Evolutionary conservation across 2,113 vertebrate species (phyloP).

Genomic region (Dicrurus megarhynchus): DNA sequence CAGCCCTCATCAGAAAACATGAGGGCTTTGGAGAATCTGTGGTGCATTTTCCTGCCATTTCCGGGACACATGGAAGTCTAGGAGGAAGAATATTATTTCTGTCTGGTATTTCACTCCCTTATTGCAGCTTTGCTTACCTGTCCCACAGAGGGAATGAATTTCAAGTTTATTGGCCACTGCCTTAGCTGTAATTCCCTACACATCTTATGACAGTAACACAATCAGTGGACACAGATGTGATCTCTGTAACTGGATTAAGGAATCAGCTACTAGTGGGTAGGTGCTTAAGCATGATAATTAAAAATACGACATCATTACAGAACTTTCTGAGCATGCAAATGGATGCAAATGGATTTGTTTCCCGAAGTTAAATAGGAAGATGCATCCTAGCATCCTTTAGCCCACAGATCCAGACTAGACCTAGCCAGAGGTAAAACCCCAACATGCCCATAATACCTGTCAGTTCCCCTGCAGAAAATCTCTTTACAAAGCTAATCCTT

Average conservation of each 20-base stretch:
- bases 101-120: background rate
- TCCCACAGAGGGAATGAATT: background rate
- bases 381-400: background rate
- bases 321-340: background rate
- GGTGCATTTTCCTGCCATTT: background rate
- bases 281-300: background rate
- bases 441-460: accelerated
- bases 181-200: background rate
- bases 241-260: background rate
- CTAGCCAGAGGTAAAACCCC: background rate
- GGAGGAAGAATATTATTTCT: background rate
- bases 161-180: background rate
- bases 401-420: background rate
- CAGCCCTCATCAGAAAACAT: background rate
- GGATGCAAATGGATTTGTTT: background rate
- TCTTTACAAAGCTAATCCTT: background rate
- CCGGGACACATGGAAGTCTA: background rate
- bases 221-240: background rate
- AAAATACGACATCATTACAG: background rate
- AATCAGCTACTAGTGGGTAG: background rate
- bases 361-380: background rate
- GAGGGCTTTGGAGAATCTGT: background rate
- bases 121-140: background rate
- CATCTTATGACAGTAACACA: background rate
- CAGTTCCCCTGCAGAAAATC: background rate